These are phyloP conservation scores for Icerya purchasi DNA, from an alignment of 2,888 invertebrate species.

Conservation along the genomic window DNA sequence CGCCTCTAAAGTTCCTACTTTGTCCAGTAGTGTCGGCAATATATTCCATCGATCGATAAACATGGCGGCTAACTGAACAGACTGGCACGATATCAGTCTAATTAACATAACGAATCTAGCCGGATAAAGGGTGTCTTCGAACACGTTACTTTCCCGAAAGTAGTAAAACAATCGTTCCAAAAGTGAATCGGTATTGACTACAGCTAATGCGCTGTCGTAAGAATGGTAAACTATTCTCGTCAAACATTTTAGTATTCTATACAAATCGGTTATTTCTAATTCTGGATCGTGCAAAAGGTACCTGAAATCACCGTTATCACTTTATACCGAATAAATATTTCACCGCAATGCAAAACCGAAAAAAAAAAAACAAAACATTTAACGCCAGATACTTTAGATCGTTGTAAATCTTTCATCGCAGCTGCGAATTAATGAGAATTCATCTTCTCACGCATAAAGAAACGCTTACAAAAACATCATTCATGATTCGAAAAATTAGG, in stretches of 20 bases:
- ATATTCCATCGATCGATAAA: neutral
- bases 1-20: constrained; percentile 1
- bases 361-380: too few relatives aligned
- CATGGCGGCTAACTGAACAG: neutral
- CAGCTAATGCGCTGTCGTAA: constrained; percentile 36
- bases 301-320: too few relatives aligned
- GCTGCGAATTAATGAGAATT: too few relatives aligned
- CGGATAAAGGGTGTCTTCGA: neutral
- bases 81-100: constrained; percentile 8
- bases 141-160: neutral
- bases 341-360: too few relatives aligned
- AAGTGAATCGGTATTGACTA: constrained; percentile 40
- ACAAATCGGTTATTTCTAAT: constrained; percentile 48
- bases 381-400: too few relatives aligned
- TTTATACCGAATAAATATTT: too few relatives aligned
- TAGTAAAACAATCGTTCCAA: constrained; percentile 26
- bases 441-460: too few relatives aligned
- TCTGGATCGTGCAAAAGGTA: constrained; percentile 50
- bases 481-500: too few relatives aligned
- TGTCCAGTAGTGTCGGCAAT: constrained; percentile 4
- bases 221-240: constrained; percentile 60
- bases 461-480: too few relatives aligned
- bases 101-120: constrained; percentile 6
- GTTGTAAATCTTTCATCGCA: too few relatives aligned
- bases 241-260: constrained; percentile 54